Evolutionary conservation across 2,113 vertebrate species (phyloP).

Genomic region (Lethenteron camtschaticum): DNA sequence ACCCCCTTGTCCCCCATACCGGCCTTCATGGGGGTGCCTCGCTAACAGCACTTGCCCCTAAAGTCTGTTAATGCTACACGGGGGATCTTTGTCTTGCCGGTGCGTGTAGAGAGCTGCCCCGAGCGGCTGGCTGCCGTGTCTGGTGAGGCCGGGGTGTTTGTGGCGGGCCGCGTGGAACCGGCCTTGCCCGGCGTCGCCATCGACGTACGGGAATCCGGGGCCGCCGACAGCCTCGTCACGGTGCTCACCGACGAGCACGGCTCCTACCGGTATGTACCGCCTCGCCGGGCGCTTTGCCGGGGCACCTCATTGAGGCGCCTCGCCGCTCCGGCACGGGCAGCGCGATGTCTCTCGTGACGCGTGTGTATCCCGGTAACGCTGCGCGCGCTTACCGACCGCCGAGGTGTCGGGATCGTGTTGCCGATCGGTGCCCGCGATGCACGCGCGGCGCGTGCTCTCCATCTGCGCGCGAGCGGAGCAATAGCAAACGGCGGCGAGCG

Average conservation of each 20-base stretch:
- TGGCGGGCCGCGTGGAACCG: conserved; percentile 60
- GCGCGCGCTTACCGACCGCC: no score
- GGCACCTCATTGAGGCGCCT: no score
- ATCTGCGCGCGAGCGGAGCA: no score
- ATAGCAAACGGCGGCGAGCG: no score
- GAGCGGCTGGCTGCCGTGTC: conserved; percentile 66
- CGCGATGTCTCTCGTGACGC: no score
- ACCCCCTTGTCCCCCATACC: not conserved
- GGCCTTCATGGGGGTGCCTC: no score
- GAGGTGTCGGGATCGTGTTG: no score
- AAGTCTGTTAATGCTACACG: not conserved
- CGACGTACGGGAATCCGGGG: conserved; percentile 53
- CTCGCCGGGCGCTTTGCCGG: not conserved
- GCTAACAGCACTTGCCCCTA: not conserved
- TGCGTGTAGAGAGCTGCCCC: conserved; percentile 57
- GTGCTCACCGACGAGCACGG: conserved; percentile 59
- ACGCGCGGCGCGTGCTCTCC: no score
- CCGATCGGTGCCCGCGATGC: no score
- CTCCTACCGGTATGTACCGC: conserved; percentile 46
- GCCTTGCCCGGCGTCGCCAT: conserved; percentile 74
- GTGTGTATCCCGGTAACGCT: no score
- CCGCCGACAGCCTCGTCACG: conserved; percentile 37
- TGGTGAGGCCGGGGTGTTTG: conserved; percentile 68
- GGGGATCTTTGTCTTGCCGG: not conserved
- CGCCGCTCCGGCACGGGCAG: no score